A percentile compares a stretch with the other conserved stretches of the same genome.
Conservation (phyloP, 2,797 vertebrate genomes). For the Pangasius sanitwongsei region DNA sequence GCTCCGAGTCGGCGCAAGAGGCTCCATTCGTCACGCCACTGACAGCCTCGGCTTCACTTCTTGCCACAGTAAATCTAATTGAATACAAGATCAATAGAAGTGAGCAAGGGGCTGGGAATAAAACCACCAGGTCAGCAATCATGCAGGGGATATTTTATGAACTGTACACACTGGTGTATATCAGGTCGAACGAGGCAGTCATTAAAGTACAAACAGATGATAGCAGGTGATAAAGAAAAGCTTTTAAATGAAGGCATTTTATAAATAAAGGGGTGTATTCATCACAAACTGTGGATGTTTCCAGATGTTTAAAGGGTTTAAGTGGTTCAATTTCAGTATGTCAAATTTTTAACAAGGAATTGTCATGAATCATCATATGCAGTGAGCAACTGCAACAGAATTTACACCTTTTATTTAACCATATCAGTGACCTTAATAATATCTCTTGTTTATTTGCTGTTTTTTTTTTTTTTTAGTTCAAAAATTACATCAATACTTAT, state of each 20-base stretch:
- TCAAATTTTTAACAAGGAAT: neutral
- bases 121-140: slow-evolving; percentile 44
- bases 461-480: neutral
- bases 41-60: slow-evolving; percentile 34
- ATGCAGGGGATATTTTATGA: slow-evolving; percentile 38
- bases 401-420: neutral
- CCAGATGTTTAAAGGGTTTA: neutral
- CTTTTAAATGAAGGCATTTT: neutral
- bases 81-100: slow-evolving; percentile 41
- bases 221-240: neutral
- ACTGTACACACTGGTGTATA: slow-evolving; percentile 30
- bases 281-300: neutral
- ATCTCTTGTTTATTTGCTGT: neutral
- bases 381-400: neutral
- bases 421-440: neutral
- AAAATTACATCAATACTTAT: neutral
- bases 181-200: slow-evolving; percentile 9
- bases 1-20: slow-evolving; percentile 7
- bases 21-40: slow-evolving; percentile 28
- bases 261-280: neutral
- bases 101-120: slow-evolving; percentile 23
- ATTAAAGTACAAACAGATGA: slow-evolving; percentile 25
- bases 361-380: neutral
- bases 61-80: slow-evolving; percentile 43
- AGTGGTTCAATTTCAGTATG: neutral